Evolutionary conservation across 2,113 vertebrate species (phyloP).

Genomic region (Ageneiosus marmoratus): DNA sequence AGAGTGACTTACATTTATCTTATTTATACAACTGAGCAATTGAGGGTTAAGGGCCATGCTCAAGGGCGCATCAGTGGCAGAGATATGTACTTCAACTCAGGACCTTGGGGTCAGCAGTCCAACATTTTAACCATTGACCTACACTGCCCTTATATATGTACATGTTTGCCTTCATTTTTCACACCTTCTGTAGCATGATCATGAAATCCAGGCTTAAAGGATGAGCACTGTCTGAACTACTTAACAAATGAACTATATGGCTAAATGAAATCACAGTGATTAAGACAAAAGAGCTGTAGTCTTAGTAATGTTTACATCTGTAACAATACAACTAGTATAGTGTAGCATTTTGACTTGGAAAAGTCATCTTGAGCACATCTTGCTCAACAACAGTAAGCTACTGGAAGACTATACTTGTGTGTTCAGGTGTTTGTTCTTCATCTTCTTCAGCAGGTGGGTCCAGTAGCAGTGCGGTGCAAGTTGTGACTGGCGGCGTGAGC

Average conservation of each 20-base stretch:
- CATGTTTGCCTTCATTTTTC: too few relatives aligned
- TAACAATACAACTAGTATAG: background rate
- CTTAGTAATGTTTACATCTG: background rate
- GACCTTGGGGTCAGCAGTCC: too few relatives aligned
- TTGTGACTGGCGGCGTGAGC: background rate
- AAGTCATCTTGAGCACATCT: background rate
- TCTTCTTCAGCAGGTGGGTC: constrained; percentile 43
- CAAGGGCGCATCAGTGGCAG: too few relatives aligned
- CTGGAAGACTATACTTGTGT: background rate
- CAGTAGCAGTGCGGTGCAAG: constrained; percentile 17
- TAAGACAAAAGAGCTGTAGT: background rate
- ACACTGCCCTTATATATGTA: too few relatives aligned
- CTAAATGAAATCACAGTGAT: background rate
- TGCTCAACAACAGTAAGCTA: background rate
- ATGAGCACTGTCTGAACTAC: too few relatives aligned
- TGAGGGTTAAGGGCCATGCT: too few relatives aligned
- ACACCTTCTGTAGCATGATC: too few relatives aligned
- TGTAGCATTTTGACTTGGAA: background rate
- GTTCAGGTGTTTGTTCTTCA: background rate
- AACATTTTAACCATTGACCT: too few relatives aligned
- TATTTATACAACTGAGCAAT: too few relatives aligned
- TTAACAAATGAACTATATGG: background rate
- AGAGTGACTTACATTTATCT: too few relatives aligned
- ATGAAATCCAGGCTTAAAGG: too few relatives aligned
- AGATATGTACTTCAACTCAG: too few relatives aligned